Percentiles rank a stretch among this genome's conserved stretches.
Conservation (phyloP, 2,113 vertebrate genomes). For the Sphaerodactylus townsendi region DNA sequence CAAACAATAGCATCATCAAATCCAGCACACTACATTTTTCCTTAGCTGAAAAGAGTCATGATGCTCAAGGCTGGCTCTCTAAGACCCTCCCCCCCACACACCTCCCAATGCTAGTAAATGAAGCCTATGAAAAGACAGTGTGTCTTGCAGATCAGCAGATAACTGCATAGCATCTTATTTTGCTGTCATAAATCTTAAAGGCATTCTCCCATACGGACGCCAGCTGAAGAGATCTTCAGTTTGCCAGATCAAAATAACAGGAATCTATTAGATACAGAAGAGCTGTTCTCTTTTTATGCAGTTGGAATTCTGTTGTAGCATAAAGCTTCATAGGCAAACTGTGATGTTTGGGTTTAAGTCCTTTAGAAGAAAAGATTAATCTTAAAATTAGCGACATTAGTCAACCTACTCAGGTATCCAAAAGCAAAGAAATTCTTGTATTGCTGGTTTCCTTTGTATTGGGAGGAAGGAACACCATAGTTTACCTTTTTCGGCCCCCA, state of each 20-base stretch:
- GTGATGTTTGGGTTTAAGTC: not conserved
- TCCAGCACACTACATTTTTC: conserved; percentile 34
- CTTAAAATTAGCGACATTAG: not conserved
- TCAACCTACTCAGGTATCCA: not conserved
- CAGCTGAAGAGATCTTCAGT: conserved; percentile 12
- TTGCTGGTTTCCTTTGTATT: not conserved
- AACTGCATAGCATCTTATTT: not conserved
- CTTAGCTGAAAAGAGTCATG: not conserved
- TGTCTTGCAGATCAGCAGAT: not conserved
- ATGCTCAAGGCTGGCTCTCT: not conserved
- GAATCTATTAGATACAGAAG: not conserved
- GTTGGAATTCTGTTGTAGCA: not conserved
- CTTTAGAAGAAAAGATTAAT: not conserved
- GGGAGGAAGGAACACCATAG: not conserved
- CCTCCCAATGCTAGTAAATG: not conserved
- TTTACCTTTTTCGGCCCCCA: not conserved
- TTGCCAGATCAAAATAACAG: not conserved
- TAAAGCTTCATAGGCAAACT: not conserved
- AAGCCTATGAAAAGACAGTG: not conserved
- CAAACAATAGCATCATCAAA: conserved; percentile 56
- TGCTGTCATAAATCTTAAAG: conserved; percentile 13
- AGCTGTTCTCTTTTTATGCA: not conserved
- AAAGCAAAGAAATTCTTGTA: not conserved
- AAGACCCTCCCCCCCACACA: no score
- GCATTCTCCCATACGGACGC: conserved; percentile 2